Base-by-base conservation (phyloP, 2,113 vertebrate species). In the Pelecanoides urinatrix region DNA sequence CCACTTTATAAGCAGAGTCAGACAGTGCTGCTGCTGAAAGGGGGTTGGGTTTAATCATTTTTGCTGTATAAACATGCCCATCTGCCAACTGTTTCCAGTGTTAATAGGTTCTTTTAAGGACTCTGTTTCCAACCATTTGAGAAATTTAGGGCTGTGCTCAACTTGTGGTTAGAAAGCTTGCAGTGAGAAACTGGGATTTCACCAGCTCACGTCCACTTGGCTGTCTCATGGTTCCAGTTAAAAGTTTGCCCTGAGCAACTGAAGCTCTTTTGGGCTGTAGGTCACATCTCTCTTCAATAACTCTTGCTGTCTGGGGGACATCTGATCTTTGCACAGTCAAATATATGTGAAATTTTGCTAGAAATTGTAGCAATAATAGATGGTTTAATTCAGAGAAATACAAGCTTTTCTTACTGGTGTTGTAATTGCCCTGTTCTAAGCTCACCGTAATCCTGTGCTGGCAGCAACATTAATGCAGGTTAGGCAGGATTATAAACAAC, bases 271-370 rank as follows among this genome's bases (percentile, higher is more conserved):
- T 34, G 29, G n/a, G 6, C 22, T 42, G 10, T 11, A 50, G 22
- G 18, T 44, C 38, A 21, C n/a, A 56, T 32, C 22, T 92, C 17
- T 25, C 47, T 55, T 62, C 10, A 36, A 20, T 10, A 30, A 12
- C 30, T 78, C n/a, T 29, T 63, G 22, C 34, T 50, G 17, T 14
- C 36, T 26, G 26, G 18, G 12, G 23, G 16, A 72, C 15, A 61
- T 9, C 12, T 23, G 56, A 38, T 11, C 45, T 92, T 77, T 3
- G 2, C 10, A 26, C 3, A 0, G 19, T 32, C 1, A 2, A 47
- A 78, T 61, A 23, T 5, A 27, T 14, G 14, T 72, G 45, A 72
- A 92, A 61, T 36, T 36, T 17, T 45, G 14, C n/a, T 65, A 30
- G n/a, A 76, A 76, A 50, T 7, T 29, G 7, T 3, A n/a, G 49